Evolutionary conservation across 2,113 vertebrate species (phyloP).

Genomic region (Pluvialis apricaria): DNA sequence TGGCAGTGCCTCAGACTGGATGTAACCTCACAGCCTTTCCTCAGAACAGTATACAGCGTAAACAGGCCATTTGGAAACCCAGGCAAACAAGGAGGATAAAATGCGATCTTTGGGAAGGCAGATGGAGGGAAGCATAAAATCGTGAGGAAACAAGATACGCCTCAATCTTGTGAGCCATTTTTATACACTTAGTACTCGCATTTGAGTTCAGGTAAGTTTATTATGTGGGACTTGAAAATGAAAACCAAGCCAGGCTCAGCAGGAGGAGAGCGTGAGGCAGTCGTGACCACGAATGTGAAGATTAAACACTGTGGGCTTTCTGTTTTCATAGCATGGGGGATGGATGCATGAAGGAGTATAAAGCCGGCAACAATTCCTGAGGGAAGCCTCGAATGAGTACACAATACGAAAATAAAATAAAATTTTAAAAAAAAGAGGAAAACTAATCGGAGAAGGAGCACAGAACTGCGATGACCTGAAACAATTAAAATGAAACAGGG

Average conservation of each 20-base stretch:
- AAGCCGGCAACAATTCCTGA: neutral
- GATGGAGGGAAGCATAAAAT: neutral
- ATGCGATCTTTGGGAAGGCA: neutral
- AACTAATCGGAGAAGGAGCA: fast-evolving
- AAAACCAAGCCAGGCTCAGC: neutral
- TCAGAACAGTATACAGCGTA: neutral
- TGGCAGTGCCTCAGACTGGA: neutral
- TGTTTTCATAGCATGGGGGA: neutral
- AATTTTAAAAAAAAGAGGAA: neutral
- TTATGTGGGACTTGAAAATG: neutral
- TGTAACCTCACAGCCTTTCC: neutral
- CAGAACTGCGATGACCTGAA: neutral
- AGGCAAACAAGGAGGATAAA: neutral
- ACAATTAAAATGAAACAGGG: neutral
- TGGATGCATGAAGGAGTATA: neutral
- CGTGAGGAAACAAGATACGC: neutral
- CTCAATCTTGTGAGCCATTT: neutral
- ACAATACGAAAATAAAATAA: neutral
- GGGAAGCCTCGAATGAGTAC: neutral
- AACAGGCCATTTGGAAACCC: neutral
- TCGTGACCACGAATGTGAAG: neutral
- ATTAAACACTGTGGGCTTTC: neutral
- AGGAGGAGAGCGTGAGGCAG: neutral
- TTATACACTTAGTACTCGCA: neutral
- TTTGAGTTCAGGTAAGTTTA: neutral